Evolutionary conservation across 2,888 invertebrate species (phyloP).

Genomic region (Micropterix aruncella): DNA sequence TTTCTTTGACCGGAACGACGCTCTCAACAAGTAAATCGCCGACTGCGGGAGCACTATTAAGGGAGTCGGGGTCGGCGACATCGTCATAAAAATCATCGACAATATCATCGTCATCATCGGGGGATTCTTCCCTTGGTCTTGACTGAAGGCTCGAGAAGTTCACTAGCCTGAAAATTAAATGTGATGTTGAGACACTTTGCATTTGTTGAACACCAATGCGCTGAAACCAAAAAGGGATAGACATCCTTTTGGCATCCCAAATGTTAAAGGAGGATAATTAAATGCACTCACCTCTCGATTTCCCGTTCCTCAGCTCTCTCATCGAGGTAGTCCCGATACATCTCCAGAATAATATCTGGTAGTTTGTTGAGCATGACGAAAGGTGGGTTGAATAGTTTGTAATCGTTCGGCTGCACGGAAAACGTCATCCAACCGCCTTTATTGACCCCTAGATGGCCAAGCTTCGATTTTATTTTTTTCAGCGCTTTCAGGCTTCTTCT

Average conservation of each 20-base stretch:
- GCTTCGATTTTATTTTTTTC: background rate
- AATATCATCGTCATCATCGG: background rate
- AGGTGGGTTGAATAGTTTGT: background rate
- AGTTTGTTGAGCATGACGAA: background rate
- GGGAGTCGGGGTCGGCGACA: too few relatives aligned
- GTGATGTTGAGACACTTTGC: too few relatives aligned
- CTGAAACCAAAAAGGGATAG: too few relatives aligned
- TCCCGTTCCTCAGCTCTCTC: background rate
- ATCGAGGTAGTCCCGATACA: background rate
- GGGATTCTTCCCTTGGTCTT: background rate
- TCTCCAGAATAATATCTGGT: background rate
- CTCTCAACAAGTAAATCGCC: background rate
- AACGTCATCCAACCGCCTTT: background rate
- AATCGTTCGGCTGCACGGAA: background rate
- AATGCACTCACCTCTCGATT: background rate
- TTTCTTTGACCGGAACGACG: background rate
- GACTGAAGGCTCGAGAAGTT: conserved; percentile 5
- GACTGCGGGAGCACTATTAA: too few relatives aligned
- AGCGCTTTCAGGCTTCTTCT: background rate
- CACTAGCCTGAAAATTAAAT: conserved; percentile 5
- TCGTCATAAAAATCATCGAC: background rate
- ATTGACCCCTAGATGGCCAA: background rate
- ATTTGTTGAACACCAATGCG: too few relatives aligned
- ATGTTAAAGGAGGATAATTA: too few relatives aligned
- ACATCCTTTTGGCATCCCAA: too few relatives aligned